Conservation (phyloP, 2,888 invertebrate species). For the Neuroscelio doddi region DNA sequence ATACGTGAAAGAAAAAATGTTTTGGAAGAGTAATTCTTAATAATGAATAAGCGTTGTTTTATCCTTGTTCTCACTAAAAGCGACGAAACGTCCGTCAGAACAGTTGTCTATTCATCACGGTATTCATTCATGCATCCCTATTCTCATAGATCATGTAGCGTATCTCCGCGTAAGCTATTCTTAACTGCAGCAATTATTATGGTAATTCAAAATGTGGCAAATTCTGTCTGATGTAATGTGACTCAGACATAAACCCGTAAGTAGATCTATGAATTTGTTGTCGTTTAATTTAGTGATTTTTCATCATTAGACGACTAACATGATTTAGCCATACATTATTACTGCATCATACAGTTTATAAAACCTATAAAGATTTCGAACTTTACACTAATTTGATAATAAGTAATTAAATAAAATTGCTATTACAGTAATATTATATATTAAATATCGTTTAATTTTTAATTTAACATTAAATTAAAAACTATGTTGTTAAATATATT, state of each 20-base stretch:
- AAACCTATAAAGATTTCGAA: no score
- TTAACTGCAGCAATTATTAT: slow-evolving; percentile 23
- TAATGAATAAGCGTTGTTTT: slow-evolving; percentile 37
- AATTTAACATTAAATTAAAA: no score
- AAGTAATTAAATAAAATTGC: no score
- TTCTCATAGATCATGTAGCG: slow-evolving; percentile 41
- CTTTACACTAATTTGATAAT: no score
- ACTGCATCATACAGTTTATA: no score
- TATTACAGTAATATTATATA: no score
- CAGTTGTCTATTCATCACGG: slow-evolving; percentile 31
- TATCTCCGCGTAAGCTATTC: slow-evolving; percentile 31
- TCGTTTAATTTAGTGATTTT: no score
- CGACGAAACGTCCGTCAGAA: slow-evolving; percentile 38
- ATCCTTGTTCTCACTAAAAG: slow-evolving; percentile 20
- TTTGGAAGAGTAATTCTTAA: slow-evolving; percentile 33
- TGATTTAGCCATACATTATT: no score
- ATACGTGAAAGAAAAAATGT: slow-evolving; percentile 16
- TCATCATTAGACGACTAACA: no score
- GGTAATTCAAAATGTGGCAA: slow-evolving; percentile 9
- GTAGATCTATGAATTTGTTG: not conserved
- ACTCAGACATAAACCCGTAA: not conserved
- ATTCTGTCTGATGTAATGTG: not conserved
- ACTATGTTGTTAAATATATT: no score
- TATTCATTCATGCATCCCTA: slow-evolving; percentile 43
- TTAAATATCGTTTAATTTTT: no score